Conservation (phyloP, 2,797 vertebrate genomes). For the Trachops cirrhosus region DNA sequence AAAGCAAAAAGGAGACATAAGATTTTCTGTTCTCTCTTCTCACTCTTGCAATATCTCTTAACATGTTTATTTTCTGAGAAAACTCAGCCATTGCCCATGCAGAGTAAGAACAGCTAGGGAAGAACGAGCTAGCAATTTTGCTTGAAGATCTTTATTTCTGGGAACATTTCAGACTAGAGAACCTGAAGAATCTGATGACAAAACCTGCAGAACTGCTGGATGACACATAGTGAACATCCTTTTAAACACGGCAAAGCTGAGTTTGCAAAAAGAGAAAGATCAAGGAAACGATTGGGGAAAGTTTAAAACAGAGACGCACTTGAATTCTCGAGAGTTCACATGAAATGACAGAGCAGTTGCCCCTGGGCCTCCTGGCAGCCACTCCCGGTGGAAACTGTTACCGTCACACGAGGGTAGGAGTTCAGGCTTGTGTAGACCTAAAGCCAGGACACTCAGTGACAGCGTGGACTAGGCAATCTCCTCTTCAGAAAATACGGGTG, state of each 20-base stretch:
- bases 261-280: not conserved
- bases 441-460: not conserved
- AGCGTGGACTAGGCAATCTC: not conserved
- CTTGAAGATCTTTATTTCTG: not conserved
- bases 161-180: not conserved
- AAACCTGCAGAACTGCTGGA: not conserved
- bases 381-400: not conserved
- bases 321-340: not conserved
- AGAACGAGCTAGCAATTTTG: not conserved
- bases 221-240: not conserved
- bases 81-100: not conserved
- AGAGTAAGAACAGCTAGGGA: too few relatives aligned
- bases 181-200: not conserved
- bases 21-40: not conserved
- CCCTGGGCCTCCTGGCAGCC: not conserved
- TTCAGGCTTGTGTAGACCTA: not conserved
- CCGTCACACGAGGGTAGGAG: not conserved
- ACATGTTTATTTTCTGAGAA: not conserved
- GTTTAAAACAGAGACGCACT: slow-evolving; percentile 41
- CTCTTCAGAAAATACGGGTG: not conserved
- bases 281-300: not conserved
- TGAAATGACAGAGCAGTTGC: not conserved
- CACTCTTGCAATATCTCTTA: not conserved
- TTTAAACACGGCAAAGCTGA: slow-evolving; percentile 33
- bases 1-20: not conserved